These are phyloP conservation scores for Philopotamus ludificatus DNA, from an alignment of 1,140 invertebrate species.

Conservation along the genomic window DNA sequence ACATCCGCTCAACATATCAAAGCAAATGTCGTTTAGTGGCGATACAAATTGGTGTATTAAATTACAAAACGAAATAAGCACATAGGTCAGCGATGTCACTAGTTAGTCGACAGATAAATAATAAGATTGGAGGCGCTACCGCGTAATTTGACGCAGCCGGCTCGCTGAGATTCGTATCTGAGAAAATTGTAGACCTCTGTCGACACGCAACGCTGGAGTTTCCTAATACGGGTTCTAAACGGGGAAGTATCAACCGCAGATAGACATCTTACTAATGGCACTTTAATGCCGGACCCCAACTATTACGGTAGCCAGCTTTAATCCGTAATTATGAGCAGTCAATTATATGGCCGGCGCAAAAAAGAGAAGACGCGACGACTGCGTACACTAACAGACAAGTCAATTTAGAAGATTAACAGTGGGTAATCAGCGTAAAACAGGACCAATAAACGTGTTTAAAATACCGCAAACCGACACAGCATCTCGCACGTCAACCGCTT, in stretches of 20 bases:
- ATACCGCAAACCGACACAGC: slow-evolving; percentile 39
- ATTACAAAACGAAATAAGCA: too few relatives aligned
- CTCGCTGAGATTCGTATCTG: slow-evolving; percentile 21
- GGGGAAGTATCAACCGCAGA: slow-evolving; percentile 29
- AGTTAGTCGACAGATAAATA: slow-evolving; percentile 18
- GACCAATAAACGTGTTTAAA: slow-evolving; percentile 41
- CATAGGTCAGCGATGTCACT: too few relatives aligned
- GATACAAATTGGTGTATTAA: too few relatives aligned
- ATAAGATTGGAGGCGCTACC: slow-evolving; percentile 9
- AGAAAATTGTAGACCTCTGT: slow-evolving; percentile 14
- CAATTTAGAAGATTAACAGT: slow-evolving; percentile 42
- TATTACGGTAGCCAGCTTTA: slow-evolving; percentile 35
- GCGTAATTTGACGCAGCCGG: slow-evolving; percentile 15
- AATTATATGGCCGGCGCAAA: slow-evolving; percentile 35
- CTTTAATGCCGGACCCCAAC: slow-evolving; percentile 36
- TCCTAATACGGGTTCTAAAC: slow-evolving; percentile 3
- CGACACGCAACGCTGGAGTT: neutral
- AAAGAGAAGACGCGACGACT: neutral
- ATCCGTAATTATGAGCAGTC: slow-evolving; percentile 39
- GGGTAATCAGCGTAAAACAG: slow-evolving; percentile 39
- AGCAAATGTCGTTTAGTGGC: too few relatives aligned
- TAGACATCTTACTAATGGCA: slow-evolving; percentile 38
- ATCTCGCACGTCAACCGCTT: slow-evolving; percentile 26
- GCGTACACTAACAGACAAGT: slow-evolving; percentile 33
- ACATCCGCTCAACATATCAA: too few relatives aligned